Percentiles rank a stretch among this genome's conserved stretches.
phyloP scores from a whole-genome alignment of 2,888 invertebrate genomes.

The Steinernema hermaphroditum region DNA sequence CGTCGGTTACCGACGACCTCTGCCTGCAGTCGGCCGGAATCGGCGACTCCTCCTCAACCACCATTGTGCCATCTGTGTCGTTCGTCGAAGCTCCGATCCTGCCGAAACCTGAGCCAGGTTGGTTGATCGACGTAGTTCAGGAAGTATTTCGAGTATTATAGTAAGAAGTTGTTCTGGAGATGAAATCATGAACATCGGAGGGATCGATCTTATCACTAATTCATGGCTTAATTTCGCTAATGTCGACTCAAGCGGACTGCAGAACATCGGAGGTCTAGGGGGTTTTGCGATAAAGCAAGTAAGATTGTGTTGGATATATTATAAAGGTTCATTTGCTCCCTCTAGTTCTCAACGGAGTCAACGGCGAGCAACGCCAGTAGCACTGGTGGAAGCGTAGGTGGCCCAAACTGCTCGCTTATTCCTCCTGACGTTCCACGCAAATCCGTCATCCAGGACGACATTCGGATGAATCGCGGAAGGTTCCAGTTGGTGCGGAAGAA shows the following conservation, averaged over 20 bases:
- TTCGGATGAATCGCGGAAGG: slow-evolving; percentile 50
- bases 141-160: no score
- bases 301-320: neutral
- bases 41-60: slow-evolving; percentile 5
- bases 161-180: slow-evolving; percentile 23
- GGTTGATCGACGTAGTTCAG: no score
- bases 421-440: neutral
- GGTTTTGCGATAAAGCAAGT: slow-evolving; percentile 20
- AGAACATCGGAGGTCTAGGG: slow-evolving; percentile 2
- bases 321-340: neutral
- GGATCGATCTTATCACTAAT: slow-evolving; percentile 18
- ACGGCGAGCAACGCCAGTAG: slow-evolving; percentile 45
- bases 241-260: slow-evolving; percentile 16
- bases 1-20: neutral
- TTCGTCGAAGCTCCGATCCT: slow-evolving; percentile 1
- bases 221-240: slow-evolving; percentile 24
- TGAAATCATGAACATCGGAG: slow-evolving; percentile 14
- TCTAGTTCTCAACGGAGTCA: slow-evolving; percentile 45
- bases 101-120: slow-evolving; percentile 22
- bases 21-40: slow-evolving; percentile 15
- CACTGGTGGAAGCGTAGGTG: neutral
- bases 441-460: slow-evolving; percentile 38
- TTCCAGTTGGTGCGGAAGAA: slow-evolving; percentile 60
- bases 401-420: neutral
- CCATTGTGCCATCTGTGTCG: neutral